phyloP scores from a whole-genome alignment of 1,140 invertebrate genomes.

The Aphelenchoides besseyi region DNA sequence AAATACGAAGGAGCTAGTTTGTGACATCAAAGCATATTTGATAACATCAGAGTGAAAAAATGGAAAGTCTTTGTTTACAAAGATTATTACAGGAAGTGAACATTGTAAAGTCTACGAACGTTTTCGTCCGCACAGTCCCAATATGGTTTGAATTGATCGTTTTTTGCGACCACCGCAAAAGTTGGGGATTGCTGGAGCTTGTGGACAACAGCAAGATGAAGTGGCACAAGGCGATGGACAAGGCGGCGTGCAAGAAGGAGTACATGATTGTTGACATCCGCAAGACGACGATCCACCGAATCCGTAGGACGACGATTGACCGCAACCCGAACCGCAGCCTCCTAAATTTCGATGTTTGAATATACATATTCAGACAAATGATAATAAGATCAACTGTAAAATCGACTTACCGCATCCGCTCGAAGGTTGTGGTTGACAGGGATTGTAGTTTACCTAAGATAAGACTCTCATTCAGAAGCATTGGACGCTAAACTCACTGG shows the following conservation, averaged over 20 bases:
- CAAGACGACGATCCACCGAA: not conserved
- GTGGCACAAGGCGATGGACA: too few species aligned
- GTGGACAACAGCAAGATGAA: not conserved
- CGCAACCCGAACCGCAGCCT: not conserved
- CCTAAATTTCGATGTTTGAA: too few species aligned
- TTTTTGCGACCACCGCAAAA: slow-evolving; percentile 5
- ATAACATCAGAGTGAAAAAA: not conserved
- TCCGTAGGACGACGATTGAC: not conserved
- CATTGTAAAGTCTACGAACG: slow-evolving; percentile 26
- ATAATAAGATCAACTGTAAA: too few species aligned
- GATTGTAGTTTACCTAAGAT: slow-evolving; percentile 7
- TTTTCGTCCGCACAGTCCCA: slow-evolving; percentile 14
- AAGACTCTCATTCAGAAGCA: not conserved
- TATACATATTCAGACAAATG: too few species aligned
- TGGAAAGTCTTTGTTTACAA: not conserved
- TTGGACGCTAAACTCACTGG: not conserved
- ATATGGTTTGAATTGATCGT: slow-evolving; percentile 6
- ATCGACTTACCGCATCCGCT: not conserved
- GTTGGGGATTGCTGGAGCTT: not conserved
- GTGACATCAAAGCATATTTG: too few species aligned
- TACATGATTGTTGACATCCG: not conserved
- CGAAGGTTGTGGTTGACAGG: slow-evolving; percentile 1
- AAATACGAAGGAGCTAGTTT: too few species aligned
- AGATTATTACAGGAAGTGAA: not conserved
- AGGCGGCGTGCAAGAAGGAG: not conserved